Base-by-base conservation (phyloP, 2,888 invertebrate genomes). In the Graphium colonna region DNA sequence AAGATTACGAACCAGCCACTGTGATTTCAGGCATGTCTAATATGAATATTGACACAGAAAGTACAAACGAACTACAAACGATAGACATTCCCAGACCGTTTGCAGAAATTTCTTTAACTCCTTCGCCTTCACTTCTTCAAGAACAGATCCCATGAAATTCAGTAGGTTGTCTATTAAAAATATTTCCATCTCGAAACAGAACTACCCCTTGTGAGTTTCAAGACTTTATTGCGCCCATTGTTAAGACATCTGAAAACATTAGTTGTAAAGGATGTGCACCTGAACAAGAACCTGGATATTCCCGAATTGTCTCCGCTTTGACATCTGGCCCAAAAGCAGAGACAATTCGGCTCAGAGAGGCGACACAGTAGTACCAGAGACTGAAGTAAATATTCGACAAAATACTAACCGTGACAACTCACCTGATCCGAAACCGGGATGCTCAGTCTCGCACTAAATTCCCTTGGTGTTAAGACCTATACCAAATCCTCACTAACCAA, bases 1-100 rank as follows among this genome's bases (percentile, higher is more conserved):
- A 60, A 51, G 56, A 65, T 54, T 69, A 53, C 51, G 61, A 56
- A 59, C 61, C 67, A 57, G 57, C 62, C 21, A 51, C 40, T n/a
- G n/a, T n/a, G n/a, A n/a, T n/a, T n/a, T n/a, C n/a, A n/a, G n/a
- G n/a, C n/a, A n/a, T n/a, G n/a, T n/a, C n/a, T n/a, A n/a, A n/a
- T n/a, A n/a, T n/a, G 47, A 55, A 53, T 40, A 46, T 56, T 53
- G 55, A n/a, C n/a, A n/a, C n/a, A n/a, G n/a, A n/a, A n/a, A n/a
- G n/a, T n/a, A n/a, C 55, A 56, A 57, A 60, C 47, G 59, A 56
- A 13, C 58, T 58, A 49, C 51, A 52, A 42, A 52, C 58, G 58
- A 62, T 58, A 56, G 47, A 48, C 54, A 38, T 52, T 8, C 31
- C 5, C 7, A 31, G 9, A 9, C 31, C 31, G 9, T 8, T 5